Base-by-base conservation (phyloP, 2,888 invertebrate species). In the Tenthredo mesomela region DNA sequence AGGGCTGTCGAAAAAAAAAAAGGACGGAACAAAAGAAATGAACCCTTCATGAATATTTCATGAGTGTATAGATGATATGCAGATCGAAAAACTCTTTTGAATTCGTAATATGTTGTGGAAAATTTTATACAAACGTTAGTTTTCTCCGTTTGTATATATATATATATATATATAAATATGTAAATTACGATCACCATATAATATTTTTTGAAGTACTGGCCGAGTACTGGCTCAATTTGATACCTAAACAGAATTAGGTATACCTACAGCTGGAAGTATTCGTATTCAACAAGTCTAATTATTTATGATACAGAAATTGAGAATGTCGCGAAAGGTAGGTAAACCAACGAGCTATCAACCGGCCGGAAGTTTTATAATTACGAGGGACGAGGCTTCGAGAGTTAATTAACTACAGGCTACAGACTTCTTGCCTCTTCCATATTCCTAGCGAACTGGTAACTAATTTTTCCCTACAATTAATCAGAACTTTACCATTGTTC, bases 401-500 rank as follows among this genome's bases (percentile, higher is more conserved):
- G 67, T 67, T 67, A 33, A 67, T 67, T 67, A 67, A 67, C 67
- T 67, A 33, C 67, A 67, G 33, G 25, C 33, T 47, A 47, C 47
- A 47, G 47, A 15, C 15, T 33, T 25, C 33, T 67, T 67, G 29
- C 29, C 67, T 67, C 18, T 33, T 67, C 33, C 33, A 33, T 67
- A 67, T 67, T 18, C 33, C 33, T 6, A 67, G 67, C 29, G 18
- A 67, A 67, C 67, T 67, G 67, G 33, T 2, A 67, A 67, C 33
- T 67, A 33, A 67, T 67, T 67, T 33, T 67, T 67, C 67, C 33
- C 67, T 67, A 12, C 33, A 67, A 67, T 67, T 67, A 67, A 67
- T 67, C 67, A 67, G 33, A 67, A 67, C 67, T 18, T 67, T 67
- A 18, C 15, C 67, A 67, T 67, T 67, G 67, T 67, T 67, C 67